phyloP scores from a whole-genome alignment of 2,888 invertebrate genomes.

The Cabera pusaria region DNA sequence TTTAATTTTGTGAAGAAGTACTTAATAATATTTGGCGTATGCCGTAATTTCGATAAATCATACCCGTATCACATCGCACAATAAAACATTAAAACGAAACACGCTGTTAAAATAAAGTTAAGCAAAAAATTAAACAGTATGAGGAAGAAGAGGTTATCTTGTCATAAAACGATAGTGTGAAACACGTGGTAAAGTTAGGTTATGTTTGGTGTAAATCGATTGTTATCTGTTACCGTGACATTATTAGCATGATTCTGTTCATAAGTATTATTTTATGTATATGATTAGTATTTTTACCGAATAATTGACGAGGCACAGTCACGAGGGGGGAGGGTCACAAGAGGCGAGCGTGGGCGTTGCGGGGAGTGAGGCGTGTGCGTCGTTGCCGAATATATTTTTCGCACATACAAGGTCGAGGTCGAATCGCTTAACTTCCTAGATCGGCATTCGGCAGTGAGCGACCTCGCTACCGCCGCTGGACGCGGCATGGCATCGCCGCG shows the following conservation, averaged over 20 bases:
- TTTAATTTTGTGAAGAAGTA: slow-evolving; percentile 49
- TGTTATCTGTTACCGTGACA: slow-evolving; percentile 14
- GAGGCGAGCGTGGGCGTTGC: slow-evolving; percentile 28
- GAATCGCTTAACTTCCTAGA: slow-evolving; percentile 78
- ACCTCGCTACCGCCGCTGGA: slow-evolving; percentile 34
- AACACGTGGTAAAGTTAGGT: slow-evolving; percentile 15
- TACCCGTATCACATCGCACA: slow-evolving; percentile 15
- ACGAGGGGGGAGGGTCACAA: slow-evolving; percentile 18
- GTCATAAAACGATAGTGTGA: too few relatives aligned
- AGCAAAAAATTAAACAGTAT: too few relatives aligned
- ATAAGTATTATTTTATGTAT: too few relatives aligned
- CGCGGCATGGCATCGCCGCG: slow-evolving; percentile 21
- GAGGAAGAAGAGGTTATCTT: slow-evolving; percentile 12
- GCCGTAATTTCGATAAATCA: slow-evolving; percentile 13
- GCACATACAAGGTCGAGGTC: slow-evolving; percentile 78
- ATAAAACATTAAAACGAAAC: neutral
- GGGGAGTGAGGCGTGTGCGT: slow-evolving; percentile 47
- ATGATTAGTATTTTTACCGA: slow-evolving; percentile 17
- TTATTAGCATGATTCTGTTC: too few relatives aligned
- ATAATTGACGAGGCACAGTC: slow-evolving; percentile 12
- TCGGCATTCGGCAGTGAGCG: slow-evolving; percentile 43
- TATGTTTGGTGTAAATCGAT: slow-evolving; percentile 20
- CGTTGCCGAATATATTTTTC: slow-evolving; percentile 72
- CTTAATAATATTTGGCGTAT: slow-evolving; percentile 31
- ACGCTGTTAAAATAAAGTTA: slow-evolving; percentile 2